Evolutionary conservation across 2,888 invertebrate genomes (phyloP).

Genomic region (Drosophila borborema): DNA sequence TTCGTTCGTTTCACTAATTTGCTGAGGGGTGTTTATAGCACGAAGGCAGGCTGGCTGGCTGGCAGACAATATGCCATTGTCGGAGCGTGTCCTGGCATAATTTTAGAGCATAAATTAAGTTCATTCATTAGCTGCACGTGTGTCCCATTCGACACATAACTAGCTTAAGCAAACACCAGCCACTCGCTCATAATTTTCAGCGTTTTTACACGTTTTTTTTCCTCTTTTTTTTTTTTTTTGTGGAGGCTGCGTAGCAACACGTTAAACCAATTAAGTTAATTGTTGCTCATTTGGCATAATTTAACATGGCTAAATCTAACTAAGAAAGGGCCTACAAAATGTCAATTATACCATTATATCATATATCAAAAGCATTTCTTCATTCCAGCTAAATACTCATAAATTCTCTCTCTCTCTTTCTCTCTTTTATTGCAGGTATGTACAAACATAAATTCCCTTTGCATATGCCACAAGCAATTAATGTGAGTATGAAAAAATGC

Average conservation of each 20-base stretch:
- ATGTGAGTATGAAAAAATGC: conserved; percentile 36
- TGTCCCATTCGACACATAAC: conserved; percentile 26
- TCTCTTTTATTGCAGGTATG: conserved; percentile 55
- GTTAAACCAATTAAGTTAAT: conserved; percentile 64
- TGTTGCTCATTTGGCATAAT: conserved; percentile 58
- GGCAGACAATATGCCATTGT: not conserved
- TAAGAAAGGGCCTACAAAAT: conserved; percentile 7
- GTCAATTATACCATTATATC: conserved; percentile 6
- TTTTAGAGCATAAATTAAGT: conserved; percentile 52
- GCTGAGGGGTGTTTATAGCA: not conserved
- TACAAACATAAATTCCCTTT: conserved; percentile 19
- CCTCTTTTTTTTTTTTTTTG: conserved; percentile 5
- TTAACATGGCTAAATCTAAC: conserved; percentile 30
- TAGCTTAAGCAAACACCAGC: conserved; percentile 6
- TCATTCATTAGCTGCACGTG: conserved; percentile 39
- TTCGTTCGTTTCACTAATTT: conserved; percentile 21
- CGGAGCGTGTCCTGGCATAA: conserved; percentile 59
- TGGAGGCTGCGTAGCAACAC: conserved; percentile 32
- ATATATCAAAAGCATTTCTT: conserved; percentile 9
- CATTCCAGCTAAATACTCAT: not conserved
- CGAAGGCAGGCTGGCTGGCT: not conserved
- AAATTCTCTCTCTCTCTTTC: not conserved
- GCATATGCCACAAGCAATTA: conserved; percentile 34
- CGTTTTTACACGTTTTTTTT: not conserved
- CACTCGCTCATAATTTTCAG: conserved; percentile 10